Evolutionary conservation across 2,888 invertebrate species (phyloP).

Genomic region (Leptodirus hochenwartii): DNA sequence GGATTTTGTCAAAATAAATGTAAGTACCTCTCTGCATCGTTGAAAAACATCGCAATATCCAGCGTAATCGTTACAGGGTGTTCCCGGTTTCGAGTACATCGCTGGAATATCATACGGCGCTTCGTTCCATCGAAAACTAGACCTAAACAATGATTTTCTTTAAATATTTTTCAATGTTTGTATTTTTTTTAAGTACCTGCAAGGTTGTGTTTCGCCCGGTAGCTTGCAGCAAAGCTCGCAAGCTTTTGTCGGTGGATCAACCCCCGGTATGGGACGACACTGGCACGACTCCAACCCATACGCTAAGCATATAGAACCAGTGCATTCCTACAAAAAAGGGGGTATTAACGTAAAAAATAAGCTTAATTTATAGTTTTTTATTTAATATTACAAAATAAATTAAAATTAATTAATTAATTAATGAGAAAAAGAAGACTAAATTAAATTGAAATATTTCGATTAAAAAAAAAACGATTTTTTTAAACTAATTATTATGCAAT

Average conservation of each 20-base stretch:
- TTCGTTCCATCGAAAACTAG: constrained; percentile 81
- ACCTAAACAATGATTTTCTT: too few relatives aligned
- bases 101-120: constrained; percentile 82
- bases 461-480: too few relatives aligned
- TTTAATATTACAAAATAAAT: too few relatives aligned
- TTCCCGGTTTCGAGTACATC: constrained; percentile 85
- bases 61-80: constrained; percentile 85
- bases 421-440: too few relatives aligned
- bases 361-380: too few relatives aligned
- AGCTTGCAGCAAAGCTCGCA: constrained; percentile 87
- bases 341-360: constrained; percentile 9
- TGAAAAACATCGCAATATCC: constrained; percentile 62
- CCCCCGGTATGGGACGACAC: constrained; percentile 65
- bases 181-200: too few relatives aligned
- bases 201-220: constrained; percentile 64
- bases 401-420: too few relatives aligned
- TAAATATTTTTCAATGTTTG: too few relatives aligned
- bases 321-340: constrained; percentile 55
- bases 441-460: too few relatives aligned
- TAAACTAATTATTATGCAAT: too few relatives aligned
- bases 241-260: constrained; percentile 67
- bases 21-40: constrained; percentile 75
- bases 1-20: too few relatives aligned
- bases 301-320: constrained; percentile 93
- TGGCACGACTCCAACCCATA: constrained; percentile 94